Evolutionary conservation across 2,113 vertebrate genomes (phyloP).

Genomic region (Ariopsis seemanni): DNA sequence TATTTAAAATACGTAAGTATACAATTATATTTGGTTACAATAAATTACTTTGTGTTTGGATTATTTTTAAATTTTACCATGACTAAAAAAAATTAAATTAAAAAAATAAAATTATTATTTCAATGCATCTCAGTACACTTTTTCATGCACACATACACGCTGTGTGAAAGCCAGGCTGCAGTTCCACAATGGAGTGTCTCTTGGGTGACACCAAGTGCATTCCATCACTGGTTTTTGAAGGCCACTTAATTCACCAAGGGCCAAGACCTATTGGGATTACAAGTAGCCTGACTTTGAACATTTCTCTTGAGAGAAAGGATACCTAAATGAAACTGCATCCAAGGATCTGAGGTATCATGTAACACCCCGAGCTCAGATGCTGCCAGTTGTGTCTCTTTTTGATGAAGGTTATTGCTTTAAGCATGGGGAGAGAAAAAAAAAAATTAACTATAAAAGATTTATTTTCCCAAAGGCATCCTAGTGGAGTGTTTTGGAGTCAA

Average conservation of each 20-base stretch:
- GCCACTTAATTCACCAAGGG: conserved; percentile 3
- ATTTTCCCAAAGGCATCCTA: neutral
- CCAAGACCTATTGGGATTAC: neutral
- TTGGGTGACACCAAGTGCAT: neutral
- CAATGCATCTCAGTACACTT: neutral
- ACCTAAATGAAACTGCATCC: neutral
- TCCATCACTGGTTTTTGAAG: neutral
- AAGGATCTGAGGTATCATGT: neutral
- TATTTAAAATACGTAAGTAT: neutral
- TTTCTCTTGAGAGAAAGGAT: neutral
- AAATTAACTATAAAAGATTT: neutral
- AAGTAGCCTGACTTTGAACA: neutral
- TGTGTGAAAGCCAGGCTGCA: neutral
- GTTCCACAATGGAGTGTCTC: neutral
- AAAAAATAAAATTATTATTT: neutral
- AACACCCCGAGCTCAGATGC: neutral
- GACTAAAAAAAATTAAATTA: neutral
- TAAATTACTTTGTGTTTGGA: neutral
- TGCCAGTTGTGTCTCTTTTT: neutral
- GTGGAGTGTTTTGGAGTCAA: neutral
- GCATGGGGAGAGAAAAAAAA: neutral
- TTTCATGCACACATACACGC: neutral
- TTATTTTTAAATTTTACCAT: neutral
- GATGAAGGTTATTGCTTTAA: conserved; percentile 21
- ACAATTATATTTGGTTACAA: neutral